Evolutionary conservation across 2,113 vertebrate species (phyloP).

Genomic region (Hucho hucho): DNA sequence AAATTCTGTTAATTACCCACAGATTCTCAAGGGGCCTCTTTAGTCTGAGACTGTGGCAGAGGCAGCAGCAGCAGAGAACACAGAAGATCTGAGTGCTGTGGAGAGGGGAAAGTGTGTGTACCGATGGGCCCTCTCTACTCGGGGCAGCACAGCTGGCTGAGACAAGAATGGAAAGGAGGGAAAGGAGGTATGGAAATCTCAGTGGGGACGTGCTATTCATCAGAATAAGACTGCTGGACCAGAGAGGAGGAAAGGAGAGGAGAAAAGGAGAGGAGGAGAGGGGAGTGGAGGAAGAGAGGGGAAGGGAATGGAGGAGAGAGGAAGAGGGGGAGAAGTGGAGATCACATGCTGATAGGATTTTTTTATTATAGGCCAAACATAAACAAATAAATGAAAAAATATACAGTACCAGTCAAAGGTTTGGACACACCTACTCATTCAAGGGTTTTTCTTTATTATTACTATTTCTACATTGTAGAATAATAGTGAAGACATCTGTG

Average conservation of each 20-base stretch:
- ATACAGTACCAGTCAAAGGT: no score
- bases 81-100: conserved; percentile 13
- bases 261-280: background rate
- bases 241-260: background rate
- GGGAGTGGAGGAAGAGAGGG: no score
- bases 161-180: background rate
- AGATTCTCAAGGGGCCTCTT: conserved; percentile 10
- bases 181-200: conserved; percentile 5
- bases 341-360: background rate
- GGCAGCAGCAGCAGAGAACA: background rate
- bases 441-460: no score
- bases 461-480: no score
- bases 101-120: background rate
- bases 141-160: conserved; percentile 24
- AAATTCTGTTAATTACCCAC: conserved; percentile 35
- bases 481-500: no score
- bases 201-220: conserved; percentile 12
- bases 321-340: background rate
- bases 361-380: background rate
- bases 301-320: background rate
- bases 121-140: conserved; percentile 3
- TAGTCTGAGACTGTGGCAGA: conserved; percentile 6
- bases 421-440: no score
- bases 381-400: no score
- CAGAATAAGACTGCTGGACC: background rate